A percentile compares a stretch with the other conserved stretches of the same genome.
Conservation (phyloP, 2,888 invertebrate species). For the Melolontha melolontha region DNA sequence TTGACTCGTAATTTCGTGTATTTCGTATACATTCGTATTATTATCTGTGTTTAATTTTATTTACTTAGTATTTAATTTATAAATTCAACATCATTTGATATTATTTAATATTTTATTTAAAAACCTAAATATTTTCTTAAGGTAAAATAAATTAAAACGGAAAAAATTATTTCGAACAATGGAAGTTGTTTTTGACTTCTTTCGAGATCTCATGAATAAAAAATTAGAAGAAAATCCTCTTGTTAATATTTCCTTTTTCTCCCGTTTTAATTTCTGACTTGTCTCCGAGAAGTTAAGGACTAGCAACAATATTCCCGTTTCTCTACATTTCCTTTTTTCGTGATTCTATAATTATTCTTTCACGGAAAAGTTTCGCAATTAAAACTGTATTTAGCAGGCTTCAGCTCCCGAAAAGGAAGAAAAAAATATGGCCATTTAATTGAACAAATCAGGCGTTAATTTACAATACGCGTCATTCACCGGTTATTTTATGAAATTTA, state of each 20-base stretch:
- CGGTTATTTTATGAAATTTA: not conserved
- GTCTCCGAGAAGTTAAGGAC: too few species aligned
- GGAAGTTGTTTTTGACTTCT: not conserved
- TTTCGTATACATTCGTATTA: too few species aligned
- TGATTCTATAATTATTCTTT: constrained; percentile 20
- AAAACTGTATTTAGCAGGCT: constrained; percentile 26
- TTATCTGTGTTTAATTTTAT: too few species aligned
- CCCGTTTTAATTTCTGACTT: too few species aligned
- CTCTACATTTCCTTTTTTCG: not conserved
- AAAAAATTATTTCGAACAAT: too few species aligned
- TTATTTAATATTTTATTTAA: too few species aligned
- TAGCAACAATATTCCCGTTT: not conserved
- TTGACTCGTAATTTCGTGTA: too few species aligned
- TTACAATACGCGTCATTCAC: constrained; percentile 4
- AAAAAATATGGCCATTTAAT: constrained; percentile 18
- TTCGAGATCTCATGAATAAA: constrained; percentile 9
- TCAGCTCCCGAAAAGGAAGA: not conserved
- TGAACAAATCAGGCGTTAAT: constrained; percentile 22
- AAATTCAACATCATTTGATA: too few species aligned
- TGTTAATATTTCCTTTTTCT: not conserved
- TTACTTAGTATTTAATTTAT: too few species aligned
- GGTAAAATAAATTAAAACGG: too few species aligned
- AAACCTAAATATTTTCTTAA: too few species aligned
- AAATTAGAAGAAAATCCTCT: constrained; percentile 5
- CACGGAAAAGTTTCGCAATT: constrained; percentile 18